These are phyloP conservation scores for Betta splendens DNA, from an alignment of 2,797 vertebrate species.

Conservation along the genomic window DNA sequence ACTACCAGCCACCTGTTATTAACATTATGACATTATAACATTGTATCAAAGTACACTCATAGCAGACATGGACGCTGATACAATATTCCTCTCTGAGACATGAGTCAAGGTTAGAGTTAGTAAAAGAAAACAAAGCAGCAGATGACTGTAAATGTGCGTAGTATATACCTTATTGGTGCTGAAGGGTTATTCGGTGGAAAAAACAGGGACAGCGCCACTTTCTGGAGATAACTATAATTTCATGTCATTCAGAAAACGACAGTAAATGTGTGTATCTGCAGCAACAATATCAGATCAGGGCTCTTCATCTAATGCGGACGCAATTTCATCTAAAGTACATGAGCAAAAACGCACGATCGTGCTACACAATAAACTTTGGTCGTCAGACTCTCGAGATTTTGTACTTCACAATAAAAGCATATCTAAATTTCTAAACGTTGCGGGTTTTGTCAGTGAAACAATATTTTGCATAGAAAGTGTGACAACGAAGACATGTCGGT, in stretches of 20 bases:
- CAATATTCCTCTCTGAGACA: neutral
- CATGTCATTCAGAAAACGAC: neutral
- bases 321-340: no score
- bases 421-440: no score
- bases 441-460: no score
- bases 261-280: neutral
- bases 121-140: slow-evolving; percentile 3
- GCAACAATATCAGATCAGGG: no score
- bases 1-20: neutral
- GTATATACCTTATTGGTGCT: neutral
- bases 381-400: no score
- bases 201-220: slow-evolving; percentile 41
- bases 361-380: no score
- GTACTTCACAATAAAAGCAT: no score
- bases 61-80: neutral
- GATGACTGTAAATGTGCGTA: neutral
- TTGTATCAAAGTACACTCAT: neutral
- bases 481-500: no score
- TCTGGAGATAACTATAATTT: slow-evolving; percentile 31
- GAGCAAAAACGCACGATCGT: no score
- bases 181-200: slow-evolving; percentile 6
- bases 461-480: no score
- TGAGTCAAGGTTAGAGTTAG: neutral
- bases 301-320: no score
- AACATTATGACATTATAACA: neutral